Conservation (phyloP, 2,797 vertebrate genomes). For the Cyclopterus lumpus region DNA sequence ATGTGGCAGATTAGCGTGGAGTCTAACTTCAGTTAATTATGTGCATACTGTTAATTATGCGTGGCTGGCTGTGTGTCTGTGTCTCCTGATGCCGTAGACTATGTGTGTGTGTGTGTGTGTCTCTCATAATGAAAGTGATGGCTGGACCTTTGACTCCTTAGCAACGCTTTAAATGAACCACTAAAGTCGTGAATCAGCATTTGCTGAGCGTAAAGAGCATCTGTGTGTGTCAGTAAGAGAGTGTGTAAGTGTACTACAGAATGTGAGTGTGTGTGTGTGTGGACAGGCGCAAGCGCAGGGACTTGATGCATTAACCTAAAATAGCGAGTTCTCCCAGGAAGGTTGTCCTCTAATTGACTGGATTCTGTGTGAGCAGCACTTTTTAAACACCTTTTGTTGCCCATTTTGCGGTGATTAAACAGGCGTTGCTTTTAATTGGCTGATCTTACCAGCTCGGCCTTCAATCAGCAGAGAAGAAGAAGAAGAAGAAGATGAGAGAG, state of each 20-base stretch:
- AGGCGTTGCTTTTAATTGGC: slow-evolving; percentile 74
- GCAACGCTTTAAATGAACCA: slow-evolving; percentile 67
- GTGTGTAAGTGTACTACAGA: slow-evolving; percentile 3
- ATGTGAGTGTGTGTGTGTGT: slow-evolving; percentile 23
- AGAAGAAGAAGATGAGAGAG: neutral
- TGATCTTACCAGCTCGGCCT: slow-evolving; percentile 57
- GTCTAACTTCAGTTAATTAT: slow-evolving; percentile 70
- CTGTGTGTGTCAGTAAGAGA: slow-evolving; percentile 10
- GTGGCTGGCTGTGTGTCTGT: slow-evolving; percentile 50
- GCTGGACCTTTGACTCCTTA: slow-evolving; percentile 69
- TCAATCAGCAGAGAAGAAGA: slow-evolving; percentile 56
- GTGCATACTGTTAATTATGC: slow-evolving; percentile 68
- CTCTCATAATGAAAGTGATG: slow-evolving; percentile 66
- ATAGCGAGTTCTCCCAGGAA: slow-evolving; percentile 70
- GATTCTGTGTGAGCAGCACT: slow-evolving; percentile 77
- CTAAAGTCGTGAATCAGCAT: slow-evolving; percentile 69
- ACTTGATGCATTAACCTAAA: slow-evolving; percentile 73
- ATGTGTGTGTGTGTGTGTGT: slow-evolving; percentile 18
- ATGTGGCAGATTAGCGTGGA: slow-evolving; percentile 59
- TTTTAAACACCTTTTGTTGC: slow-evolving; percentile 78
- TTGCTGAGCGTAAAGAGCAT: slow-evolving; percentile 45
- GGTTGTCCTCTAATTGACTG: slow-evolving; percentile 77
- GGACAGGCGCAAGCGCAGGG: slow-evolving; percentile 37
- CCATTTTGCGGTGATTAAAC: slow-evolving; percentile 77
- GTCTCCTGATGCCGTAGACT: slow-evolving; percentile 36